These are phyloP conservation scores for Phasianus colchicus DNA, from an alignment of 2,113 vertebrate species.

Conservation along the genomic window DNA sequence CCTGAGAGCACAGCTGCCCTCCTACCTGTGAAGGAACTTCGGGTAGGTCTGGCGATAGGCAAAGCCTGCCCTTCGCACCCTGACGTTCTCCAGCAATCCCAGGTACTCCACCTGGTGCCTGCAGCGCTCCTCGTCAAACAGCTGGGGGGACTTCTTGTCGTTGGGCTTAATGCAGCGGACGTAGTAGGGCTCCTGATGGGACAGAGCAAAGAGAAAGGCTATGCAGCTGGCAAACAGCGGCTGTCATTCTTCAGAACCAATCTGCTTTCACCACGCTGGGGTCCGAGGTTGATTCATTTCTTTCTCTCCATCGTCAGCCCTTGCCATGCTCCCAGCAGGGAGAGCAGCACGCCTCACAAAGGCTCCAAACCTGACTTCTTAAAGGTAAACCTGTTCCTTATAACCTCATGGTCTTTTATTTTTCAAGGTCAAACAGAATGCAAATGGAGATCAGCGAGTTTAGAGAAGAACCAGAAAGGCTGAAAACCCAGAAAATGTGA, in stretches of 20 bases:
- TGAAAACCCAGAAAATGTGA: not conserved
- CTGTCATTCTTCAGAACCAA: rapidly evolving
- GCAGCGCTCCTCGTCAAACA: constrained; percentile 94
- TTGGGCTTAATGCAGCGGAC: constrained; percentile 99
- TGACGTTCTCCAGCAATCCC: constrained; percentile 94
- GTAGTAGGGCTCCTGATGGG: constrained; percentile 92
- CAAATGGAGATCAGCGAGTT: rapidly evolving
- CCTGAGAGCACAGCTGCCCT: not conserved
- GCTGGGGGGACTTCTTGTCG: constrained; percentile 92
- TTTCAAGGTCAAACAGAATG: not conserved
- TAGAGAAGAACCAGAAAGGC: not conserved
- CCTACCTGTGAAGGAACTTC: constrained; percentile 95
- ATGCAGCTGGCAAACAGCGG: not conserved
- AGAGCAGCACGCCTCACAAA: not conserved
- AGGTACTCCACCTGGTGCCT: constrained; percentile 96
- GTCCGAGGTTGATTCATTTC: not conserved
- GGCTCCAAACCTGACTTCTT: not conserved
- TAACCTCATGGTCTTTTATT: not conserved
- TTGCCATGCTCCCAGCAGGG: not conserved
- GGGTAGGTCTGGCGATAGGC: constrained; percentile 93
- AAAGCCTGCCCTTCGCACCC: constrained; percentile 95
- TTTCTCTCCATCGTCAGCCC: not conserved
- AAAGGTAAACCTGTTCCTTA: not conserved
- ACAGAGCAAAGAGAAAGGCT: not conserved
- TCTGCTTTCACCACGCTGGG: not conserved